phyloP scores from a whole-genome alignment of 2,113 vertebrate species.

The Bufo gargarizans region DNA sequence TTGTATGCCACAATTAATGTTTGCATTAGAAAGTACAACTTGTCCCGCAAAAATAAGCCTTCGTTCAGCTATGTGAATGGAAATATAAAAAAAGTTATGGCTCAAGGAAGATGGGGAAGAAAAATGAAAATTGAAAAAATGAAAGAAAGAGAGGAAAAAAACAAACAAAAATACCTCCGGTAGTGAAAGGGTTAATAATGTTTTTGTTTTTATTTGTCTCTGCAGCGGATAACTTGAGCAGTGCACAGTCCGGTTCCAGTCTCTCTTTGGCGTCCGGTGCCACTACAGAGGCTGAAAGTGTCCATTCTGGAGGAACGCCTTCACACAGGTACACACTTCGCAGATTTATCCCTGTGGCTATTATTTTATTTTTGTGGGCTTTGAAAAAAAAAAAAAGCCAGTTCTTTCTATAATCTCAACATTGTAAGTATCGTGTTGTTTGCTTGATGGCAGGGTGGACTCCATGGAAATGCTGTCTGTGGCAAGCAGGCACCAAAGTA shows the following conservation, averaged over 20 bases:
- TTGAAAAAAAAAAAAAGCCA: too few relatives aligned
- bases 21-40: too few relatives aligned
- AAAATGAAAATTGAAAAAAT: too few relatives aligned
- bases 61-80: too few relatives aligned
- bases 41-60: too few relatives aligned
- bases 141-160: too few relatives aligned
- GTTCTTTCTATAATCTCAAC: not conserved
- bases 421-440: not conserved
- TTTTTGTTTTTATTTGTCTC: not conserved
- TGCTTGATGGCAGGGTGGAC: slow-evolving; percentile 81
- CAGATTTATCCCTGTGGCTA: not conserved
- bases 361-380: not conserved
- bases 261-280: slow-evolving; percentile 88
- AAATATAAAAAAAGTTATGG: too few relatives aligned
- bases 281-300: slow-evolving; percentile 87
- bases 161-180: too few relatives aligned
- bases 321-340: slow-evolving; percentile 80
- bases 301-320: slow-evolving; percentile 83
- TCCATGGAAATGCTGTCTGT: slow-evolving; percentile 88
- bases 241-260: slow-evolving; percentile 89
- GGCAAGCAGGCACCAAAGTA: slow-evolving; percentile 86
- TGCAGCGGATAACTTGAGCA: slow-evolving; percentile 85
- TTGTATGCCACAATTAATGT: too few relatives aligned
- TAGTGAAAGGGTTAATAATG: not conserved
- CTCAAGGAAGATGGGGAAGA: too few relatives aligned